Percentiles rank a stretch among this genome's conserved stretches.
Conservation (phyloP, 1,140 invertebrate genomes). For the Heliconius nattereri region DNA sequence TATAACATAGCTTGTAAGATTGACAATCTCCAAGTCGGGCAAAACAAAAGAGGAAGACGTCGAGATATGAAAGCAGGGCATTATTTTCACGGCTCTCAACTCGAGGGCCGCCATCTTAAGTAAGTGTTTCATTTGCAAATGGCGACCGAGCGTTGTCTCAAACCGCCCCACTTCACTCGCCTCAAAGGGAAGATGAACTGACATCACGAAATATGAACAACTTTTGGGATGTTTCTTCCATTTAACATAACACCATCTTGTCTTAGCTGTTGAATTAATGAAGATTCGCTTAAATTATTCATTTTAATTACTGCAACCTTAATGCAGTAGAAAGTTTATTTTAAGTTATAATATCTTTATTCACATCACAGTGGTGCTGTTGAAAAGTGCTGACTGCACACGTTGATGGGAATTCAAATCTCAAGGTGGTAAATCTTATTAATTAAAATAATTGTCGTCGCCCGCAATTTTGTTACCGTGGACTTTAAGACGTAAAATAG, state of each 20-base stretch:
- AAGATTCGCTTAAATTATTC: background rate
- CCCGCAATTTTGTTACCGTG: too few species aligned
- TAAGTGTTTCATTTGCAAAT: conserved; percentile 42
- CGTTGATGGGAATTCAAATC: background rate
- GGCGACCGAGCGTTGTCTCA: conserved; percentile 33
- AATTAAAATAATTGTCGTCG: too few species aligned
- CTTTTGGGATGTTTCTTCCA: conserved; percentile 1
- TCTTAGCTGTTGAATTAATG: conserved; percentile 4
- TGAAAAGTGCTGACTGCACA: background rate
- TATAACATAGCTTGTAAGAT: background rate
- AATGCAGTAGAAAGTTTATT: background rate
- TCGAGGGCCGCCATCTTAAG: conserved; percentile 35
- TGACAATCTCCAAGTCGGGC: background rate
- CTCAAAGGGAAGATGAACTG: conserved; percentile 25
- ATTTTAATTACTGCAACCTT: background rate
- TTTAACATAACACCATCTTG: background rate
- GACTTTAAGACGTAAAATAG: too few species aligned
- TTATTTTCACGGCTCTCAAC: conserved; percentile 33
- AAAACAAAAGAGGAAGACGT: conserved; percentile 20
- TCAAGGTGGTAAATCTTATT: background rate
- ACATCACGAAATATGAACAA: conserved; percentile 26
- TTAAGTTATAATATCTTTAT: background rate
- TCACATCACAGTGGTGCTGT: background rate
- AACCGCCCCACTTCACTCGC: conserved; percentile 29
- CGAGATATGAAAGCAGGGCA: conserved; percentile 28